Evolutionary conservation across 2,888 invertebrate genomes (phyloP).

Genomic region (Linnaemya tessellans): DNA sequence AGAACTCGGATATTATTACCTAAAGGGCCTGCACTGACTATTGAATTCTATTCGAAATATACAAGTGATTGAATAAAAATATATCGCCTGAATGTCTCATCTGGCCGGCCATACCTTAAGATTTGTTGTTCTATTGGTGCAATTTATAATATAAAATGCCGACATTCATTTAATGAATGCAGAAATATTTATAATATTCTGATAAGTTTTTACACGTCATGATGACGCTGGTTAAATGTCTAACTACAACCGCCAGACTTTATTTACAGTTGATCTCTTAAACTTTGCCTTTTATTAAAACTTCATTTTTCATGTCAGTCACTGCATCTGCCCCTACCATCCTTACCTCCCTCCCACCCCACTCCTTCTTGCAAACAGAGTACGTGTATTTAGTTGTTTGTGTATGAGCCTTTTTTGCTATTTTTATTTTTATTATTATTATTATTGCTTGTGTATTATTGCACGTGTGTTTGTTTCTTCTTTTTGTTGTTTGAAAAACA

Average conservation of each 20-base stretch:
- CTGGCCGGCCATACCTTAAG: too few relatives aligned
- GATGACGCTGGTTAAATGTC: conserved; percentile 19
- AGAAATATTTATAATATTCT: not conserved
- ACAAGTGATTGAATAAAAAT: too few relatives aligned
- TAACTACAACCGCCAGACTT: conserved; percentile 9
- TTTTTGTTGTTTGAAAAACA: conserved; percentile 33
- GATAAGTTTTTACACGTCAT: not conserved
- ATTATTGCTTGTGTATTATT: conserved; percentile 21
- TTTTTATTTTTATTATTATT: not conserved
- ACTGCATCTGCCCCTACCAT: not conserved
- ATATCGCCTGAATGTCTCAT: too few relatives aligned
- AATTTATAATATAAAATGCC: too few relatives aligned
- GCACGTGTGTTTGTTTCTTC: conserved; percentile 51
- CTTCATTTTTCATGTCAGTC: conserved; percentile 6
- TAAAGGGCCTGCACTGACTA: too few relatives aligned
- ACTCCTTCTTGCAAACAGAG: not conserved
- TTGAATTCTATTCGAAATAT: too few relatives aligned
- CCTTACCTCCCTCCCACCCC: not conserved
- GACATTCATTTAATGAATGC: not conserved
- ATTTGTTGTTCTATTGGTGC: too few relatives aligned
- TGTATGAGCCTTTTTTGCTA: not conserved
- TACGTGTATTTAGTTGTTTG: not conserved
- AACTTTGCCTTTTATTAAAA: conserved; percentile 38
- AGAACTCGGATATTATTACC: too few relatives aligned
- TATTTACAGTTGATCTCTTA: conserved; percentile 47